phyloP scores from a whole-genome alignment of 2,113 vertebrate species.

The Boulengeromyrus knoepffleri region DNA sequence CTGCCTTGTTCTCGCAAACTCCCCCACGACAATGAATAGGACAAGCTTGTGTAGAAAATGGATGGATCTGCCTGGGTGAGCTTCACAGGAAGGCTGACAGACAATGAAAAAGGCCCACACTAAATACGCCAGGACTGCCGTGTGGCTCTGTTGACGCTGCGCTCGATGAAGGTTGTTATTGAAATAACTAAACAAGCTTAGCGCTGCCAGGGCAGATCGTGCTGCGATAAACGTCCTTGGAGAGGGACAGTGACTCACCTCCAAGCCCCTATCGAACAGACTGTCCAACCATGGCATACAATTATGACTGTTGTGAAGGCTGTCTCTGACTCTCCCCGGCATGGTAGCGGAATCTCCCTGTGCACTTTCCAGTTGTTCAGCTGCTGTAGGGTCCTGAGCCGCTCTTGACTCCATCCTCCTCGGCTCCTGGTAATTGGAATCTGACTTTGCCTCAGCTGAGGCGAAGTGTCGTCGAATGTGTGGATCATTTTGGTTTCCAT shows the following conservation, averaged over 20 bases:
- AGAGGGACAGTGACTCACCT: not conserved
- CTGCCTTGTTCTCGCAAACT: not conserved
- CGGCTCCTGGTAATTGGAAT: not conserved
- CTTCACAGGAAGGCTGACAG: not conserved
- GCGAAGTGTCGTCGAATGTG: not conserved
- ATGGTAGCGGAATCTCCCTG: not conserved
- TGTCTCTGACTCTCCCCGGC: not conserved
- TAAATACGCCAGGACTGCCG: not conserved
- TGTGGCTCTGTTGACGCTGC: no score
- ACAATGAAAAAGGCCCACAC: not conserved
- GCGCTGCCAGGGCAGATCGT: not conserved
- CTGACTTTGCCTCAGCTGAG: not conserved
- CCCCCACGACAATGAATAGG: not conserved
- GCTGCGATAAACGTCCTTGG: not conserved
- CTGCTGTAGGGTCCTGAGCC: not conserved
- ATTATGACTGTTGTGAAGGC: not conserved
- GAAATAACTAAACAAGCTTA: not conserved
- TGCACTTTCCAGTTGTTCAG: not conserved
- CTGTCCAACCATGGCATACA: not conserved
- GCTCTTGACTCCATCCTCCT: not conserved
- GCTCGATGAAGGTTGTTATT: not conserved
- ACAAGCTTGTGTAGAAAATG: not conserved
- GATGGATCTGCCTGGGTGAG: not conserved
- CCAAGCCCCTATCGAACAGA: not conserved
- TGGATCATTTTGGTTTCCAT: not conserved